Conservation (phyloP, 2,113 vertebrate genomes). For the Pterocles burchelli region DNA sequence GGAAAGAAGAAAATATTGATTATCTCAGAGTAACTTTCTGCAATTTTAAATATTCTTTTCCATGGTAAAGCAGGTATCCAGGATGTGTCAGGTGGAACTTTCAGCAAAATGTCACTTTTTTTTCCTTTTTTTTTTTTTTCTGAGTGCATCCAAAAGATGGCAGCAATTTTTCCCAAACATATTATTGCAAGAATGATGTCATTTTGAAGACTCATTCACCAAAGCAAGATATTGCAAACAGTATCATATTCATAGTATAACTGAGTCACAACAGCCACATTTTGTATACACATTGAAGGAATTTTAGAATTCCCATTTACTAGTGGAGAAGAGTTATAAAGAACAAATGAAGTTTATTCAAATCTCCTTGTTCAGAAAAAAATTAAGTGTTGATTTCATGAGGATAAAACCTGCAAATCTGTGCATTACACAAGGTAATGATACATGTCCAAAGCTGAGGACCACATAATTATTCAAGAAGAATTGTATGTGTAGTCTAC, state of each 20-base stretch:
- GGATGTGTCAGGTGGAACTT: neutral
- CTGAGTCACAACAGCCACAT: neutral
- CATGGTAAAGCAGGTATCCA: neutral
- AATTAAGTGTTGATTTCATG: accelerated
- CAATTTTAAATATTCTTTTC: neutral
- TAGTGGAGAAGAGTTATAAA: neutral
- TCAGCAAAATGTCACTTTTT: neutral
- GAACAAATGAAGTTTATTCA: neutral
- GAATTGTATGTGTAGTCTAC: neutral
- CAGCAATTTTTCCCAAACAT: neutral
- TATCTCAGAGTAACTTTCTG: neutral
- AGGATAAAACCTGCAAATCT: neutral
- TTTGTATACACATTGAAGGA: neutral
- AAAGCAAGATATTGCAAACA: neutral
- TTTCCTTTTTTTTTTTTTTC: accelerated
- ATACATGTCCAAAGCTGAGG: neutral
- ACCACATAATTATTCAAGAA: neutral
- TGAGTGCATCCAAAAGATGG: neutral
- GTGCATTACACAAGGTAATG: neutral
- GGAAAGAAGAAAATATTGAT: neutral
- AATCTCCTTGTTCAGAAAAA: neutral
- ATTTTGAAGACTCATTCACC: neutral
- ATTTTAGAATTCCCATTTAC: neutral
- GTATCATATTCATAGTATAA: neutral
- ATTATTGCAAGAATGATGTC: neutral